Evolutionary conservation across 2,888 invertebrate genomes (phyloP).

Genomic region (Pterostichus niger): DNA sequence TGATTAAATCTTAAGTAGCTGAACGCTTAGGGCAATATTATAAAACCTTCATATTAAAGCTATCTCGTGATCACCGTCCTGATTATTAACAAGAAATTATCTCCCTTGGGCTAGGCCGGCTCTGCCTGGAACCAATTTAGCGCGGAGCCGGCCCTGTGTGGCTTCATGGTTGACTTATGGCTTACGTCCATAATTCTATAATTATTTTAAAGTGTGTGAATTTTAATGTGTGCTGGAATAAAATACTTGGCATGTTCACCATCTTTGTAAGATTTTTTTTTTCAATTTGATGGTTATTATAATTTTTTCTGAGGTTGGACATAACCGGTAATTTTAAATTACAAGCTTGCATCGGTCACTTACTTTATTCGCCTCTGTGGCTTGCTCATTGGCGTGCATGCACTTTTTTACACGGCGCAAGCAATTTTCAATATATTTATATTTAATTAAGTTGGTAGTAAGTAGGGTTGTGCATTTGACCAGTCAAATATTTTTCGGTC

Average conservation of each 20-base stretch:
- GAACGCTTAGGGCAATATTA: slow-evolving; percentile 19
- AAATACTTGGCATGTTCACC: slow-evolving; percentile 53
- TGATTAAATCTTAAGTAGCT: slow-evolving; percentile 65
- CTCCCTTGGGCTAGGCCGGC: slow-evolving; percentile 24
- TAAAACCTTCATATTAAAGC: slow-evolving; percentile 44
- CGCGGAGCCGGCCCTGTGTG: slow-evolving; percentile 49
- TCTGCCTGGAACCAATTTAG: slow-evolving; percentile 54
- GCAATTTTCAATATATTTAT: too few species aligned
- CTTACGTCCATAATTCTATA: slow-evolving; percentile 69
- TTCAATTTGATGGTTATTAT: slow-evolving; percentile 67
- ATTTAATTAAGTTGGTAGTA: too few species aligned
- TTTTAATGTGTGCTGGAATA: slow-evolving; percentile 67
- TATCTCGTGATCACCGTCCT: slow-evolving; percentile 34
- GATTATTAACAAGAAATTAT: slow-evolving; percentile 40
- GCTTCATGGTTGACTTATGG: slow-evolving; percentile 69
- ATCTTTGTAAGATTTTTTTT: slow-evolving; percentile 50
- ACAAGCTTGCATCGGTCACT: slow-evolving; percentile 66
- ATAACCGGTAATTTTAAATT: slow-evolving; percentile 69
- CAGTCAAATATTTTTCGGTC: too few species aligned
- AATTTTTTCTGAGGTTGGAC: slow-evolving; percentile 51
- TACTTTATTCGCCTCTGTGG: slow-evolving; percentile 51
- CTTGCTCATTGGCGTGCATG: slow-evolving; percentile 17
- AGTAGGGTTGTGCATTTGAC: too few species aligned
- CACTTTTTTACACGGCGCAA: neutral
- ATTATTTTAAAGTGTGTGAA: slow-evolving; percentile 70